Percentiles rank a stretch among this genome's conserved stretches.
These are phyloP conservation scores for Lithophane leautieri DNA, from an alignment of 2,888 invertebrate genomes.

Conservation along the genomic window DNA sequence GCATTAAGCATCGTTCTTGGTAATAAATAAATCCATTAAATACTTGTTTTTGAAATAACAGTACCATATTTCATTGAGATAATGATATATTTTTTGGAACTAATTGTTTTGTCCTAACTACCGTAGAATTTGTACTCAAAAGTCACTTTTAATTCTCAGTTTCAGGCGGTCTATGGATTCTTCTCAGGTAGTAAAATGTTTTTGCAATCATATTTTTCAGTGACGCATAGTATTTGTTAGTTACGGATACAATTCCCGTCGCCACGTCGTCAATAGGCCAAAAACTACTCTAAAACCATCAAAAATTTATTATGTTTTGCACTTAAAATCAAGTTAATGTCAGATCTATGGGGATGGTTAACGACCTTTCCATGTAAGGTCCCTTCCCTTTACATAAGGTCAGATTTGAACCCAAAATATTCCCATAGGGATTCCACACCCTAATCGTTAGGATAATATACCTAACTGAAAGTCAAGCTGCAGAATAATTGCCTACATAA, in stretches of 20 bases:
- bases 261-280: neutral
- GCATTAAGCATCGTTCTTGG: too few relatives aligned
- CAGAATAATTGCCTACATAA: conserved; percentile 4
- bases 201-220: neutral
- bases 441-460: conserved; percentile 33
- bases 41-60: too few relatives aligned
- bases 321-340: conserved; percentile 31
- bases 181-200: neutral
- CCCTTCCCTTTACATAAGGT: conserved; percentile 53
- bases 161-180: neutral
- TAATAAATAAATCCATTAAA: too few relatives aligned
- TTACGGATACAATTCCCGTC: neutral
- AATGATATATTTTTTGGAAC: neutral
- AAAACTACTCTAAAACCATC: conserved; percentile 4
- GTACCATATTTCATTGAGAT: neutral
- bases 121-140: neutral
- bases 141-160: neutral
- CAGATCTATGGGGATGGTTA: conserved; percentile 46
- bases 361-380: conserved; percentile 39
- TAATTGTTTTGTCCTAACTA: neutral
- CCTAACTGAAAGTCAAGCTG: conserved; percentile 24
- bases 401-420: conserved; percentile 47
- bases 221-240: too few relatives aligned
- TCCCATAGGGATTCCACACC: conserved; percentile 47
- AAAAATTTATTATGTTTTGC: neutral